Evolutionary conservation across 2,797 vertebrate species (phyloP), one percentile per base, ranked within the genome.

Genomic region (Furcifer pardalis): DNA sequence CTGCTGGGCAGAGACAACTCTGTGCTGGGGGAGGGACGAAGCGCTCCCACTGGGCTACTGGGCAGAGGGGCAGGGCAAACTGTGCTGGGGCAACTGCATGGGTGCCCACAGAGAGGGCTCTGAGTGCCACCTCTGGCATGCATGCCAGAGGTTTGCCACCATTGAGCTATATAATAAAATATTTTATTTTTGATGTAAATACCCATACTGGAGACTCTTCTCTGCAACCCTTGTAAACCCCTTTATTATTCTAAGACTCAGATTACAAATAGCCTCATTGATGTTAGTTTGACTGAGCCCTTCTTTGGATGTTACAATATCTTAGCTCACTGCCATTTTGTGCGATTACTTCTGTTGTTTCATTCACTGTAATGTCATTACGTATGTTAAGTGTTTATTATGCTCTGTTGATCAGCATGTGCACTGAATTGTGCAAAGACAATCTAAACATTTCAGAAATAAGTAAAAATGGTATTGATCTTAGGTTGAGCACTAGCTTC

Each of bases 391-490:
- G 23, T 72, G 65, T 69, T 81, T 72, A 56, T 60, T 81, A 42
- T 42, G 21, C 56, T 75, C 75, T 65, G 42, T 63, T 56, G 32
- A 44, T 66, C 32, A 49, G 17, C 37, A 35, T 32, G 71, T 75
- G 46, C 71, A 75, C 60, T 66, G 62, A 66, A 44, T 35, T 80
- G 69, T 75, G 62, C n/a, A 85, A 80, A 30, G 46, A 35, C 44
- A 75, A 60, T 81, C 44, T 75, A 68, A n/a, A 66, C 7, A 4
- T 75, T 69, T 66, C 52, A 46, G 7, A 76, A 76, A 76, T 56
- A 68, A 69, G 49, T 68, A 81, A 60, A 85, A 59, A 52, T 56
- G 56, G 46, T 56, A 81, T 81, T 76, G 62, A 85, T 81, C 8
- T 25, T 21, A 8, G 62, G 4, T 76, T 81, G 12, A 56, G 40